Evolutionary conservation across 2,113 vertebrate genomes (phyloP).

Genomic region (Dendropsophus ebraccatus): DNA sequence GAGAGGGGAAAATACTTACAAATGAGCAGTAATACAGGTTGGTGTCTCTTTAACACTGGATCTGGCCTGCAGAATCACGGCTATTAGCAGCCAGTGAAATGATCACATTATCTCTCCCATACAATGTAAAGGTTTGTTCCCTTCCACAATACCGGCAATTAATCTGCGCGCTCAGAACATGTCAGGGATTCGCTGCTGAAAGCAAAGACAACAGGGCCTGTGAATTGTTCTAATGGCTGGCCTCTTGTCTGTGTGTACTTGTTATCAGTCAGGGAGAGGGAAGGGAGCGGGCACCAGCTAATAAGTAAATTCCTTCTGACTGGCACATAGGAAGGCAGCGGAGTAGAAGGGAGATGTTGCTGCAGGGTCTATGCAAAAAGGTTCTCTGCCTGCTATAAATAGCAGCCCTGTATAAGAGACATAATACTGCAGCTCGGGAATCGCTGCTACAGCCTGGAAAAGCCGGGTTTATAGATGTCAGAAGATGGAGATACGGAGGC

Average conservation of each 20-base stretch:
- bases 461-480: neutral
- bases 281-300: slow-evolving; percentile 45
- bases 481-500: neutral
- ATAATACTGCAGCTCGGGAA: neutral
- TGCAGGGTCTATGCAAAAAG: slow-evolving; percentile 20
- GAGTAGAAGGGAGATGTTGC: slow-evolving; percentile 51
- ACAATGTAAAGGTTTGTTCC: slow-evolving; percentile 21
- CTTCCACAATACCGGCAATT: slow-evolving; percentile 46
- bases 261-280: slow-evolving; percentile 30
- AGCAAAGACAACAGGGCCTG: neutral
- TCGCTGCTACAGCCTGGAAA: neutral
- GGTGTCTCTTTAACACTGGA: neutral
- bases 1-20: neutral
- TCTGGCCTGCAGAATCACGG: neutral
- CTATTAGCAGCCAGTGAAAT: neutral
- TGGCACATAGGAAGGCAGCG: slow-evolving; percentile 46
- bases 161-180: neutral
- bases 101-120: slow-evolving; percentile 44
- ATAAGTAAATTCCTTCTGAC: slow-evolving; percentile 56
- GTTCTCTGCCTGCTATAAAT: slow-evolving; percentile 40
- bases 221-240: slow-evolving; percentile 25
- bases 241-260: neutral
- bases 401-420: slow-evolving; percentile 6
- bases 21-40: neutral
- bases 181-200: neutral